Evolutionary conservation across 2,797 vertebrate genomes (phyloP), one percentile per base, ranked within the genome.

Genomic region (Tauraco hartlaubi): DNA sequence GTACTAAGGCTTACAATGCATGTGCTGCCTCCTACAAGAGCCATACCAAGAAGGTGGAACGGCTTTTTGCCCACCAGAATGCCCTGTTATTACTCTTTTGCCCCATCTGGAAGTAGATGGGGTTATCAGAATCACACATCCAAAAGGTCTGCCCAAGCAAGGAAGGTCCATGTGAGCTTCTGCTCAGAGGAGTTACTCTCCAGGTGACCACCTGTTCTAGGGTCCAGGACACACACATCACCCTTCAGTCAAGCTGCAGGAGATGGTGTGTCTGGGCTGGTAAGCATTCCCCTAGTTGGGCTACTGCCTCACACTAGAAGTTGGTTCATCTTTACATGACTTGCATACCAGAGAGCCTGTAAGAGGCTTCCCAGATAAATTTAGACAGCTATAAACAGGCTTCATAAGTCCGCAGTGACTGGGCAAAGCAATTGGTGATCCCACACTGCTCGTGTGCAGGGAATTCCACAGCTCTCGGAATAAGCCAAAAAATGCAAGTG

Each of bases 301-400:
- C 44, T 74, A 15, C 29, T 49, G 67, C n/a, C 78, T n/a, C 31
- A 39, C 71, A 43, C 17, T 20, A 37, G 2, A 21, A 52, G 11
- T 28, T 77, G 64, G 54, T 44, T 89, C 72, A 75, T 92, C 76
- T 90, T 59, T 62, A 88, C 82, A 83, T 74, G 56, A 89, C 68
- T 72, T 48, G 64, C 92, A 94, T 89, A 85, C 78, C 91, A 94
- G 49, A 71, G 63, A 71, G 84, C 25, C 58, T 80, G 15, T 8
- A 75, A 49, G 39, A 93, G 63, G 72, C 86, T 80, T 68, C 11
- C 67, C 41, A 88, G 93, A 88, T 86, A 95, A 95, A 94, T 95
- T 92, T 91, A 96, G 93, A 64, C 58, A 56, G 54, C 94, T 96
- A 85, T 90, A 88, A 90, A 94, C 52, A 92, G 91, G 21, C 72